Percentiles rank a stretch among this genome's conserved stretches.
These are phyloP conservation scores for Nothocercus nigrocapillus DNA, from an alignment of 2,113 vertebrate genomes.

Conservation along the genomic window DNA sequence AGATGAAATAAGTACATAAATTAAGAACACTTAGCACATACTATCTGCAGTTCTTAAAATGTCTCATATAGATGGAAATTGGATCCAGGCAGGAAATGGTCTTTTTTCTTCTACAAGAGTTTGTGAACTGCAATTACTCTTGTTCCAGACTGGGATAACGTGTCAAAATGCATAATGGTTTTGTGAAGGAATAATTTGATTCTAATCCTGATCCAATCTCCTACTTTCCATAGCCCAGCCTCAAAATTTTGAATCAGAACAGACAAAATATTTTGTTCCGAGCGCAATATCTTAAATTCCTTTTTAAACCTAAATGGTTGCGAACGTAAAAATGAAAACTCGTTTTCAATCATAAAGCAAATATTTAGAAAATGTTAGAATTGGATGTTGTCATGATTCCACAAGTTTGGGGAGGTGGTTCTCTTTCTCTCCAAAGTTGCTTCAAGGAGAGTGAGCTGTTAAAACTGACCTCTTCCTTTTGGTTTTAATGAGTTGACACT, in stretches of 20 bases:
- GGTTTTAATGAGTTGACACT: neutral
- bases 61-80: neutral
- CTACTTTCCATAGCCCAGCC: neutral
- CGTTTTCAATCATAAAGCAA: slow-evolving; percentile 43
- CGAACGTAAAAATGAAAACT: slow-evolving; percentile 28
- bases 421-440: neutral
- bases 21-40: neutral
- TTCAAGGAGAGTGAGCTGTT: neutral
- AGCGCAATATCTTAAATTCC: neutral
- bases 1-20: neutral
- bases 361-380: slow-evolving; percentile 32
- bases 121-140: slow-evolving; percentile 4
- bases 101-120: neutral
- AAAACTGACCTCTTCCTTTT: slow-evolving; percentile 1
- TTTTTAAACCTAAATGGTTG: slow-evolving; percentile 22
- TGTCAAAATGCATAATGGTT: neutral
- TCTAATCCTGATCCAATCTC: neutral
- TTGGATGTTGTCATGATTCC: neutral
- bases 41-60: neutral
- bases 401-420: neutral
- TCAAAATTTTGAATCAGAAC: neutral
- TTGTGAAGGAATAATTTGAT: neutral
- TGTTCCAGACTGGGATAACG: neutral
- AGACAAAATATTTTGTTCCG: slow-evolving; percentile 9
- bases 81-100: neutral